Evolutionary conservation across 2,888 invertebrate genomes (phyloP).

Genomic region (Leptopilina drosophilae): DNA sequence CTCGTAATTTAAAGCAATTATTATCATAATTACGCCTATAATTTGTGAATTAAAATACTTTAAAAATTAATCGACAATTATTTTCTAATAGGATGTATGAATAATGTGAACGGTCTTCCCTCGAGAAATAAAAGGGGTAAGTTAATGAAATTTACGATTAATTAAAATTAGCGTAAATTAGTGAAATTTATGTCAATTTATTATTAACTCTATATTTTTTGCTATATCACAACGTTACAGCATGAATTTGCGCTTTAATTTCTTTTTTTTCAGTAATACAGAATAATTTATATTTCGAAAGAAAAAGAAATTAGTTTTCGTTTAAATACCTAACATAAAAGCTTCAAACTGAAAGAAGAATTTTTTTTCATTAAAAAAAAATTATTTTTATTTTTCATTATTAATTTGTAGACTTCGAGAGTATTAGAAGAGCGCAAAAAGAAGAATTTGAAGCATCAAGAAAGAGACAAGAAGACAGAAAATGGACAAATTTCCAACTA

Average conservation of each 20-base stretch:
- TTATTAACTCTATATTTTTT: no score
- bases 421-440: not conserved
- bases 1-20: not conserved
- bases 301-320: no score
- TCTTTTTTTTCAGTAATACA: not conserved
- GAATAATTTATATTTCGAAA: not conserved
- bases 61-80: not conserved
- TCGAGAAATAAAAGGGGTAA: not conserved
- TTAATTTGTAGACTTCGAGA: not conserved
- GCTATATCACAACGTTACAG: not conserved
- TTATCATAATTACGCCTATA: not conserved
- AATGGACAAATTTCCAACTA: not conserved
- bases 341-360: not conserved
- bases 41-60: not conserved
- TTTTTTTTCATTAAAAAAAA: not conserved
- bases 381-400: not conserved
- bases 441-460: not conserved
- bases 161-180: not conserved
- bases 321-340: no score
- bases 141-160: not conserved
- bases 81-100: not conserved
- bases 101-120: not conserved
- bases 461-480: not conserved
- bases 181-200: no score
- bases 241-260: not conserved